Percentiles rank a stretch among this genome's conserved stretches.
phyloP scores from a whole-genome alignment of 2,113 vertebrate species.

The Gnathonemus longibarbis region DNA sequence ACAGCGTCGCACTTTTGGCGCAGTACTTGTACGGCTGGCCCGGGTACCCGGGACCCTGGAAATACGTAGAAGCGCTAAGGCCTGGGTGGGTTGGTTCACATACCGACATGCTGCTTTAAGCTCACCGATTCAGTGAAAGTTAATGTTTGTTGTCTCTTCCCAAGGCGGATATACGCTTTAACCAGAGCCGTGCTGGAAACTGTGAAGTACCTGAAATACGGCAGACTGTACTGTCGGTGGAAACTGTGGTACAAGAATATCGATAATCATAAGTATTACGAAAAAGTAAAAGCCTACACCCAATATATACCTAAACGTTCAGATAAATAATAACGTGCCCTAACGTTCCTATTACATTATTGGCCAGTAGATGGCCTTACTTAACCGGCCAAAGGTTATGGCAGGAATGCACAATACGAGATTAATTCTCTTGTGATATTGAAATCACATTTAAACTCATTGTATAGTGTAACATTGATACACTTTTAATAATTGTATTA shows the following conservation, averaged over 20 bases:
- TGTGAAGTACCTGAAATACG: conserved; percentile 57
- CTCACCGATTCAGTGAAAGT: not conserved
- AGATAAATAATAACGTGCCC: not conserved
- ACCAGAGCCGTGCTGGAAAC: conserved; percentile 53
- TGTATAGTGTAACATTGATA: not conserved
- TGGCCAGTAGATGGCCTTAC: not conserved
- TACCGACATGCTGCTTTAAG: not conserved
- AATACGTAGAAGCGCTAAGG: conserved; percentile 60
- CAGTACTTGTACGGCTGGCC: conserved; percentile 63
- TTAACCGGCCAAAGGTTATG: not conserved
- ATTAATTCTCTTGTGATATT: not conserved
- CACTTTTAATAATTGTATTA: not conserved
- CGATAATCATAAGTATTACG: conserved; percentile 48
- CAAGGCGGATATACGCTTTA: conserved; percentile 54
- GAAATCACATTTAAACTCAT: not conserved
- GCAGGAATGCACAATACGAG: not conserved
- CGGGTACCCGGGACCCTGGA: conserved; percentile 53
- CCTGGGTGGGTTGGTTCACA: conserved; percentile 45
- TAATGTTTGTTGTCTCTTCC: conserved; percentile 9
- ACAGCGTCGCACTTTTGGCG: conserved; percentile 48
- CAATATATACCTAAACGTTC: not conserved
- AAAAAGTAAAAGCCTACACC: conserved; percentile 48
- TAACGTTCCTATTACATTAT: not conserved
- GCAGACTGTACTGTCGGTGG: conserved; percentile 54
- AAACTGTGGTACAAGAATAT: conserved; percentile 55